Base-by-base conservation (phyloP, 1,140 invertebrate species). In the Zaprionus gabonicus region DNA sequence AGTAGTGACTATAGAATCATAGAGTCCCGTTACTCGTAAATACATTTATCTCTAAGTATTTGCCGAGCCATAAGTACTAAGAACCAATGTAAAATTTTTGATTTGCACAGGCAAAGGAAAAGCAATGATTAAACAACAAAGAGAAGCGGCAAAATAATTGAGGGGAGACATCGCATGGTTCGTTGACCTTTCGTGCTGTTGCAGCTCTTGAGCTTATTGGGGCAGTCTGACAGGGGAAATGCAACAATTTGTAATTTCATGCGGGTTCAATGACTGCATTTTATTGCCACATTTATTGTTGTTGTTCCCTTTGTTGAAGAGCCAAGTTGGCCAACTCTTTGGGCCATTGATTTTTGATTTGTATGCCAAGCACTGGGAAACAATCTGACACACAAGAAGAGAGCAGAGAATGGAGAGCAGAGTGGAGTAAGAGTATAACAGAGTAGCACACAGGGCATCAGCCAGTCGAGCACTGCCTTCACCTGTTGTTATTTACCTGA, bases 211-310 rank as follows among this genome's bases (percentile, higher is more conserved):
- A 65, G 62, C 53, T 69, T 55, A 58, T 80, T 76, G 76, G 62
- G 53, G 53, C 57, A 70, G 76, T 71, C 67, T 79, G 73, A 71
- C 68, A 46, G 41, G 3, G 46, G 72, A 66, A 76, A 86, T 78
- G 69, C 68, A 80, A 71, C 82, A 77, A 76, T 81, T 81, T 81
- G 82, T 80, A 80, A 68, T 86, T 74, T 86, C 71, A 77, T 80
- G 73, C 51, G 64, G 58, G 82, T 86, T 86, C 82, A 77, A 69
- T 86, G 83, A 82, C 82, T 79, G 62, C 64, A 57, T 72, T 49
- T 68, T 57, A 57, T 73, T 60, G 13, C 27, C n/a, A 4, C 28
- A 25, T 49, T 65, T 79, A 34, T 28, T 56, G 31, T 41, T 63
- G 49, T 34, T 55, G n/a, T 60, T 73, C 38, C 17, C 31, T 20